These are phyloP conservation scores for Netelia fuscicornis DNA, from an alignment of 2,888 invertebrate species.

Conservation along the genomic window DNA sequence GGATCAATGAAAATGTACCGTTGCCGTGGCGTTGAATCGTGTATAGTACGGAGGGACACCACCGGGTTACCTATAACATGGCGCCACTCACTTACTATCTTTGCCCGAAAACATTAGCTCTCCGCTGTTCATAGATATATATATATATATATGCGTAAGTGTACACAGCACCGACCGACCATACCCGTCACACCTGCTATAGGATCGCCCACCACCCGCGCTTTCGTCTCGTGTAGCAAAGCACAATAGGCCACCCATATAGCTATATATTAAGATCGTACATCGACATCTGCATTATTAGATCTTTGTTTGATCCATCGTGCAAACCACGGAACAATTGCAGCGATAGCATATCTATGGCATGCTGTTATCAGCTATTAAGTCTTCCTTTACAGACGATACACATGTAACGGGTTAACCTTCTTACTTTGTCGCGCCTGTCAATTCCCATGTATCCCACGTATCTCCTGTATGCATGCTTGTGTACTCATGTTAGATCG, in stretches of 20 bases:
- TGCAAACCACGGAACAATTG: not conserved
- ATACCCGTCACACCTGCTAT: not conserved
- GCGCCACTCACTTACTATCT: constrained; percentile 75
- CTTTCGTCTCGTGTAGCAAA: constrained; percentile 2
- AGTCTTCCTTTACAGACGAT: not conserved
- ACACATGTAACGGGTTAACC: not conserved
- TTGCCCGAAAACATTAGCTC: constrained; percentile 70
- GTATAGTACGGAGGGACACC: constrained; percentile 64
- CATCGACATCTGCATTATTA: constrained; percentile 33
- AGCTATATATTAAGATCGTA: not conserved
- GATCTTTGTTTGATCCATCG: constrained; percentile 48
- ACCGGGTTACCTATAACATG: constrained; percentile 74
- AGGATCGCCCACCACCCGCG: not conserved
- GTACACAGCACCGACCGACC: constrained; percentile 1
- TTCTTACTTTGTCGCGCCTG: not conserved
- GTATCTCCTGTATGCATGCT: not conserved
- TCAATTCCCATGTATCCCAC: not conserved
- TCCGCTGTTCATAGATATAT: not conserved
- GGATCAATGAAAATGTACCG: constrained; percentile 84
- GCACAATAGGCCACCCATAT: not conserved
- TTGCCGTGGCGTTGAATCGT: constrained; percentile 52
- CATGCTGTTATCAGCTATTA: not conserved
- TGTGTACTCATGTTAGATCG: too few relatives aligned
- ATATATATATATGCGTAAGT: not conserved
- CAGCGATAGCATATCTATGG: not conserved